Conservation (phyloP, 2,888 invertebrate genomes). For the Torymus texanus region DNA sequence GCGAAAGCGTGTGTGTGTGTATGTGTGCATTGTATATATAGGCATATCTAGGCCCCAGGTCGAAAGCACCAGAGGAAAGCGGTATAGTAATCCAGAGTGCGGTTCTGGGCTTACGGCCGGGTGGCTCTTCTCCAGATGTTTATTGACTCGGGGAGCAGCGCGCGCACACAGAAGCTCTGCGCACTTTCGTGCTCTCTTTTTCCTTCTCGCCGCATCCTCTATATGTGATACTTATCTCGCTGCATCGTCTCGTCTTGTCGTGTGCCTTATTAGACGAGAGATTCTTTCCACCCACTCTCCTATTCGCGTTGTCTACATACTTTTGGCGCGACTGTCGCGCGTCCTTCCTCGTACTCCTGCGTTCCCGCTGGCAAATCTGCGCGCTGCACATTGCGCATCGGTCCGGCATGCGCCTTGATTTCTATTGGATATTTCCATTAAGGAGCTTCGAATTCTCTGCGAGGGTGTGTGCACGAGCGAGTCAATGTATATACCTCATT, state of each 20-base stretch:
- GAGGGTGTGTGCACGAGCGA: too few relatives aligned
- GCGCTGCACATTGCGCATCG: background rate
- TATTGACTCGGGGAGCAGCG: slow-evolving; percentile 73
- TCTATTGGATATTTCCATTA: too few relatives aligned
- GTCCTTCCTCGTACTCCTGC: slow-evolving; percentile 11
- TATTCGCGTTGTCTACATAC: slow-evolving; percentile 10
- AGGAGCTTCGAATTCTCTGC: too few relatives aligned
- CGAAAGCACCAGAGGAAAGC: slow-evolving; percentile 59
- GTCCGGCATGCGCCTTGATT: too few relatives aligned
- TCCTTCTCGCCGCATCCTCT: slow-evolving; percentile 65
- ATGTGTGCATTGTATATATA: too few relatives aligned
- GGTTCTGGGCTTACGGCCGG: slow-evolving; percentile 69
- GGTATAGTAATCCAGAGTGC: slow-evolving; percentile 73
- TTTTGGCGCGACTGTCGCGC: background rate
- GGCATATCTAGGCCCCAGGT: background rate
- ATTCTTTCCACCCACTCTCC: background rate
- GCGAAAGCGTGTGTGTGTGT: too few relatives aligned
- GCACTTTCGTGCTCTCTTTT: slow-evolving; percentile 51
- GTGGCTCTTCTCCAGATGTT: slow-evolving; percentile 71
- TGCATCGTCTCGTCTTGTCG: slow-evolving; percentile 30
- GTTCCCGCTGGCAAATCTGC: slow-evolving; percentile 46
- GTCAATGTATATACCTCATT: too few relatives aligned
- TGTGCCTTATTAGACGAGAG: background rate
- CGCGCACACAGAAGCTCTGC: slow-evolving; percentile 15
- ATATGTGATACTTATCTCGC: slow-evolving; percentile 61